Conservation (phyloP, 37 sponge, comb jelly and placozoan genomes). For the Axinella damicornis region DNA sequence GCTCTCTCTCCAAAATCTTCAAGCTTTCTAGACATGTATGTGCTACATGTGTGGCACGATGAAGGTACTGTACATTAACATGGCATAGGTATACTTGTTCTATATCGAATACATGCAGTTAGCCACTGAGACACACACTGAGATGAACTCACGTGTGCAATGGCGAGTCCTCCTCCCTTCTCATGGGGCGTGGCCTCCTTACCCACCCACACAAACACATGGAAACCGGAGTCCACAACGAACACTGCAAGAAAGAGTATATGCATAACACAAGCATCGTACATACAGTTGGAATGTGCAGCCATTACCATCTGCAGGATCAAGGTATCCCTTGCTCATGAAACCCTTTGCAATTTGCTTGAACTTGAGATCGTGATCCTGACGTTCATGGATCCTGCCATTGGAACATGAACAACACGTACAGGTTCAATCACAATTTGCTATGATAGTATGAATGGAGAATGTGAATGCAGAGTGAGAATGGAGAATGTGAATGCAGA, state of each 20-base stretch:
- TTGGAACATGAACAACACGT: not conserved
- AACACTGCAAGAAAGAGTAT: conserved; percentile 24
- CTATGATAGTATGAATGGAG: too few relatives aligned
- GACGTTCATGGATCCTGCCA: conserved; percentile 6
- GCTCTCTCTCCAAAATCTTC: too few relatives aligned
- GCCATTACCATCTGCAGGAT: conserved; percentile 38
- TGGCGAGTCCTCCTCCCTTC: conserved; percentile 22
- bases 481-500: too few relatives aligned
- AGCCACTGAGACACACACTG: too few relatives aligned
- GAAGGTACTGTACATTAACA: not conserved
- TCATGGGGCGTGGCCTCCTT: conserved; percentile 37
- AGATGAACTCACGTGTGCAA: conserved; percentile 48
- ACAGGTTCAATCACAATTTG: not conserved
- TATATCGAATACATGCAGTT: not conserved
- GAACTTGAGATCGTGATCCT: conserved; percentile 23
- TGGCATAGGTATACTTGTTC: not conserved
- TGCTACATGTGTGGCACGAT: not conserved
- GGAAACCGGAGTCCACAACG: conserved; percentile 49
- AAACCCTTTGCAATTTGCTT: conserved; percentile 25
- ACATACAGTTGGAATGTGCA: too few relatives aligned
- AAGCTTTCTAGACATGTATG: too few relatives aligned
- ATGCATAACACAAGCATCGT: too few relatives aligned
- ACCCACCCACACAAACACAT: conserved; percentile 60
- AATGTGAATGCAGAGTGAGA: too few relatives aligned
- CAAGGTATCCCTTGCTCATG: conserved; percentile 29